Conservation (phyloP, 2,113 vertebrate genomes). For the Leucopsar rothschildi region DNA sequence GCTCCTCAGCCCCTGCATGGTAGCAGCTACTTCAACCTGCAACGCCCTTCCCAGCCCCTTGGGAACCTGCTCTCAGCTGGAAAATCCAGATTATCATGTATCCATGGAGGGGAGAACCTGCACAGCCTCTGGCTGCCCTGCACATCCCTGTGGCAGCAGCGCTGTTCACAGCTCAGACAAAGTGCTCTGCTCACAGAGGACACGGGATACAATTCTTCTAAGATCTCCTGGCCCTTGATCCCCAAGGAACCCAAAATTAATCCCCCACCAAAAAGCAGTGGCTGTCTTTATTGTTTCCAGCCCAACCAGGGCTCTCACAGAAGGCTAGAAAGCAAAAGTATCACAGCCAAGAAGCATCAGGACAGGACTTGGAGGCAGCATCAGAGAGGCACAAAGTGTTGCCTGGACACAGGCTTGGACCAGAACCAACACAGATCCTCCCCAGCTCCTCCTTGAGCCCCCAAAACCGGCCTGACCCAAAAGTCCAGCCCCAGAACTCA, state of each 20-base stretch:
- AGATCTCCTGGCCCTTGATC: not conserved
- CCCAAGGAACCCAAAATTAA: not conserved
- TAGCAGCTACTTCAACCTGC: not conserved
- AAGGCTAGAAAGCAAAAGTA: not conserved
- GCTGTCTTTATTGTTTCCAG: not conserved
- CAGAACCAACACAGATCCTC: not conserved
- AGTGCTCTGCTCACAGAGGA: not conserved
- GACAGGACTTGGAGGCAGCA: not conserved
- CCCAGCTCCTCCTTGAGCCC: not conserved
- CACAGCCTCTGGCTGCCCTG: not conserved
- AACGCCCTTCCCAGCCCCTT: not conserved
- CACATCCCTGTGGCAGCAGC: not conserved
- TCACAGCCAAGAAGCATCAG: not conserved
- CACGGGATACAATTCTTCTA: not conserved
- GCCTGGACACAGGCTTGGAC: not conserved
- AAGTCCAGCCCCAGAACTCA: not conserved
- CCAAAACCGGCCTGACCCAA: not conserved
- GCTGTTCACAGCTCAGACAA: not conserved
- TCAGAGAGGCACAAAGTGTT: not conserved
- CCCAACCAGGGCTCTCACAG: not conserved
- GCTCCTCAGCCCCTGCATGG: not conserved
- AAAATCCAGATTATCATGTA: slow-evolving; percentile 26
- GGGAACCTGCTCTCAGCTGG: not conserved
- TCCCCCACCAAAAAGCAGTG: not conserved
- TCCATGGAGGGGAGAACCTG: not conserved